Evolutionary conservation across 1,140 invertebrate genomes (phyloP), one percentile per base, ranked within the genome.

Genomic region (Agrilus planipennis): DNA sequence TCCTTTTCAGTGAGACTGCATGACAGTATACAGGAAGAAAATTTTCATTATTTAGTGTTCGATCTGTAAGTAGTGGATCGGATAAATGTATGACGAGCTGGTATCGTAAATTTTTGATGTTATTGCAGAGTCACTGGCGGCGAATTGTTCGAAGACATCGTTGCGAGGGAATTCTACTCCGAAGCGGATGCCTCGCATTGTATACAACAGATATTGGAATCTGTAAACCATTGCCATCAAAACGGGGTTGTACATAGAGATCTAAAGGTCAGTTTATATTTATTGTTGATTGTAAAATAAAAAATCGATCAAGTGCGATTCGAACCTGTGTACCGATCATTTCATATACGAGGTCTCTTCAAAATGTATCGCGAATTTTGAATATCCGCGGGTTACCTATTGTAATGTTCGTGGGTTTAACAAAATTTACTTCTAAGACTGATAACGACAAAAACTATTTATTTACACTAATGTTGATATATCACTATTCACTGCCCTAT

Each of bases 121-220:
- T 10, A 14, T 20, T 69, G 17, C 65, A 94, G 90, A 65, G 96
- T 99, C 41, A 99, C 96, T 49, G 96, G 96, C 49, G 96, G 96
- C 41, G 96, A 99, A 77, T 75, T 99, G 53, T 99, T 99, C 70
- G 96, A 99, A 78, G 96, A 99, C 69, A 99, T 99, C 60, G 96
- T 99, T 54, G 96, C 96, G 39, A 80, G 96, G 57, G 96, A 99
- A 75, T 99, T 99, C 73, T 99, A 99, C 74, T 97, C 92, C 70
- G 96, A 99, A 79, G 93, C 94, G 44, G 96, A 99, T 72, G 96
- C 96, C 49, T 97, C 92, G 56, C 94, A 99, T 71, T 99, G 95
- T 76, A 99, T 99, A 69, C 95, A 99, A 78, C 95, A 99, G 78
- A 99, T 99, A 67, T 77, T 99, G 70, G 95, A 99, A 76, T 95